Evolutionary conservation across 1,140 invertebrate genomes (phyloP), one percentile per base, ranked within the genome.

Genomic region (Hyles vespertilio): DNA sequence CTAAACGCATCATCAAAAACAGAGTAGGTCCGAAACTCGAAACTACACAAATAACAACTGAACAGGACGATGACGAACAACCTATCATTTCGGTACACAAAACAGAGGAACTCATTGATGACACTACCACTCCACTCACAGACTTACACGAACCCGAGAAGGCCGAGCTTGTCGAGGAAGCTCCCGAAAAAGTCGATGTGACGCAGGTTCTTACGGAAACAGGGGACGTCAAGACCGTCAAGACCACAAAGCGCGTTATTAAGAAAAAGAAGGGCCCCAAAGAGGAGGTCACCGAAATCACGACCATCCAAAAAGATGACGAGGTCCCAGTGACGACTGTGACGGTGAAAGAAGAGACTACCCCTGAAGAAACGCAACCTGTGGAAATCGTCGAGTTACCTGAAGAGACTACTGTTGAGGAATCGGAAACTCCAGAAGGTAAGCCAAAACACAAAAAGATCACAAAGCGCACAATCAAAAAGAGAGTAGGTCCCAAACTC

Each of bases 1-100:
- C 78, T 12, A 89, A 84, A 65, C 76, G 77, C 4, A 68, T 79
- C 3, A 74, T 84, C 11, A 89, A 83, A 62, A 89, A 80, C 66
- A 69, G 59, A 49, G 63, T 65, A 48, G 72, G 69, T 2, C 60
- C 56, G 0, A 75, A 73, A 65, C 56, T 72, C 45, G 67, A 79
- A 73, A 69, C 72, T 2, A 84, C 79, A 47, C 66, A 79, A 65
- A 78, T 81, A 61, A 62, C 62, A 7, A 79, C 74, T 11, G 61
- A 76, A 47, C 68, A 79, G 67, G 67, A 76, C 65, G 74, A 71
- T n/a, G 67, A 79, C 44, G 57, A 75, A 55, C 56, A 63, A 70
- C 67, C 74, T 32, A 58, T 70, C 12, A 56, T 70, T 34, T 60
- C 56, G 43, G 64, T 72, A 47, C 61, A 68, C 57, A 74, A 73